Evolutionary conservation across 2,888 invertebrate genomes (phyloP).

Genomic region (Synanthedon tipuliformis): DNA sequence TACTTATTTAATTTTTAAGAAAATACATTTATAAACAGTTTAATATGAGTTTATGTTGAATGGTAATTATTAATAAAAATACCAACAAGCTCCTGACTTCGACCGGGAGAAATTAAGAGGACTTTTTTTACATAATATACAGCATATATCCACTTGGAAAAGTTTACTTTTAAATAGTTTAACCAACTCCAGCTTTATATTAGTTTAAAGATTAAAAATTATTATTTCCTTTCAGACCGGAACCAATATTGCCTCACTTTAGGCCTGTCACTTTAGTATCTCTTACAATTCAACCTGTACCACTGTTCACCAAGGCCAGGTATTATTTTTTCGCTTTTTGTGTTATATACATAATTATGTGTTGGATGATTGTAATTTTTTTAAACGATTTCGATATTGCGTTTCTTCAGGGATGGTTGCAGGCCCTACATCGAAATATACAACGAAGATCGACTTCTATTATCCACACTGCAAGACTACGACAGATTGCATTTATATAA

Average conservation of each 20-base stretch:
- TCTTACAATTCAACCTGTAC: slow-evolving; percentile 87
- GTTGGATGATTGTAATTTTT: background rate
- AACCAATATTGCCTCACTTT: slow-evolving; percentile 82
- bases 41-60: too few species aligned
- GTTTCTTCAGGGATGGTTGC: slow-evolving; percentile 81
- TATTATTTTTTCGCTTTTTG: slow-evolving; percentile 20
- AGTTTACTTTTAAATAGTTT: too few species aligned
- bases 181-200: slow-evolving; percentile 1
- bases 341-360: background rate
- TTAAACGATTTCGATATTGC: slow-evolving; percentile 15
- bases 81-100: too few species aligned
- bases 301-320: slow-evolving; percentile 92
- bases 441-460: slow-evolving; percentile 84
- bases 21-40: too few species aligned
- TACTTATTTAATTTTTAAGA: too few species aligned
- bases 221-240: slow-evolving; percentile 52
- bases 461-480: slow-evolving; percentile 89
- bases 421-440: slow-evolving; percentile 93
- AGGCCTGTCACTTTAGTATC: slow-evolving; percentile 85
- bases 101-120: too few species aligned
- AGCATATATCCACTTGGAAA: too few species aligned
- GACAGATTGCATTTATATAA: slow-evolving; percentile 85
- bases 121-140: background rate
- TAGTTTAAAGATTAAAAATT: background rate
- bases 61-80: too few species aligned